These are phyloP conservation scores for Drosophila fuyamai DNA, from an alignment of 1,140 invertebrate species.

Conservation along the genomic window DNA sequence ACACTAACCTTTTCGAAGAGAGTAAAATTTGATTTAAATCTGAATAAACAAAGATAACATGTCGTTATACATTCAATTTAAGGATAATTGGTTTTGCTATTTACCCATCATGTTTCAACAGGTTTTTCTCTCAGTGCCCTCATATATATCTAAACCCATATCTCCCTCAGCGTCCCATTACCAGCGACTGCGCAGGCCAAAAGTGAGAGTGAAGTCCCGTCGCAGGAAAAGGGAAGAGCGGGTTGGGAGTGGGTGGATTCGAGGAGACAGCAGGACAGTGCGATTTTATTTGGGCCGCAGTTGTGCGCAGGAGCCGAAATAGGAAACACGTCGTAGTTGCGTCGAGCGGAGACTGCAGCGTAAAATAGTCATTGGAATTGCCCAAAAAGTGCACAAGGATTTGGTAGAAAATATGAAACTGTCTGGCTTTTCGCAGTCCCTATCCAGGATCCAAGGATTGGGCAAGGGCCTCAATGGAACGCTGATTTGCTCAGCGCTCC, in stretches of 20 bases:
- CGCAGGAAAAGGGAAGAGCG: constrained; percentile 5
- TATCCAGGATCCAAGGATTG: constrained; percentile 24
- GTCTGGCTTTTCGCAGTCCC: constrained; percentile 3
- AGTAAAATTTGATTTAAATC: too few species aligned
- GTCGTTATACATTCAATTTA: too few species aligned
- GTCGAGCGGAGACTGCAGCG: constrained; percentile 33
- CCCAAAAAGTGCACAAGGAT: constrained; percentile 34
- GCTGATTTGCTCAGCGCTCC: constrained; percentile 13
- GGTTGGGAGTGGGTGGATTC: constrained; percentile 7
- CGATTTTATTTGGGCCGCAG: constrained; percentile 43
- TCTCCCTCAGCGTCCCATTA: constrained; percentile 8
- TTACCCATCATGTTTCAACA: background rate
- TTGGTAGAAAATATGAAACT: constrained; percentile 22
- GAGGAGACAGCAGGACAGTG: constrained; percentile 11
- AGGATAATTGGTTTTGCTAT: too few species aligned
- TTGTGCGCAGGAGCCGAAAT: constrained; percentile 68
- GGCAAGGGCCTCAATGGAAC: constrained; percentile 12
- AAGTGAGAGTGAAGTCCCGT: constrained; percentile 61
- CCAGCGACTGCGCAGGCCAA: constrained; percentile 56
- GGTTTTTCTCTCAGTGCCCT: constrained; percentile 7
- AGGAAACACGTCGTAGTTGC: constrained; percentile 60
- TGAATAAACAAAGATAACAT: too few species aligned
- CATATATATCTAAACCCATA: constrained; percentile 2
- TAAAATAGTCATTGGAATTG: constrained; percentile 37
- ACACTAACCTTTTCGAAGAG: too few species aligned